These are phyloP conservation scores for Drosophila mercatorum DNA, from an alignment of 2,888 invertebrate genomes.

Conservation along the genomic window DNA sequence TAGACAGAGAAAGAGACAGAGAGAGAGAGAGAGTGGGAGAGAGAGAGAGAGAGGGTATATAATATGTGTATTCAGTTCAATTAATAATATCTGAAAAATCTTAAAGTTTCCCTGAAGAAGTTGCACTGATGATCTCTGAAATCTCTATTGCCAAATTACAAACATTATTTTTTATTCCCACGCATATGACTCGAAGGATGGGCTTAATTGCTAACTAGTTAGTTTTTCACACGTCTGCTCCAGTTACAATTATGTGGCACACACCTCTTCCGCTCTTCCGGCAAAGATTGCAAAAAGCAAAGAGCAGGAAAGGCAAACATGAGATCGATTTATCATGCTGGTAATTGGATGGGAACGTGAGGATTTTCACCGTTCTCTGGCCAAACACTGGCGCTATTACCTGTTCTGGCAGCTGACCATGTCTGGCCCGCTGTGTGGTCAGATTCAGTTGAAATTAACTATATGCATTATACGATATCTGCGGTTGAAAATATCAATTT, in stretches of 20 bases:
- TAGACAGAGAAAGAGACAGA: no score
- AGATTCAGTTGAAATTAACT: constrained; percentile 33
- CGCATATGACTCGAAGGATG: constrained; percentile 16
- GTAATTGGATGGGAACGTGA: constrained; percentile 49
- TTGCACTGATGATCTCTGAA: not conserved
- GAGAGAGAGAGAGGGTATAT: no score
- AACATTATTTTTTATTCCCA: constrained; percentile 22
- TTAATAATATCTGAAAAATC: no score
- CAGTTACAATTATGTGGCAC: constrained; percentile 55
- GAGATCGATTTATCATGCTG: constrained; percentile 64
- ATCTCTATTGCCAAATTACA: not conserved
- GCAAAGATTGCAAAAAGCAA: constrained; percentile 40
- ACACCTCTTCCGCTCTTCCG: constrained; percentile 64
- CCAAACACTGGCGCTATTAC: constrained; percentile 26
- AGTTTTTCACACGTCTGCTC: constrained; percentile 74
- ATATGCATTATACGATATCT: constrained; percentile 21
- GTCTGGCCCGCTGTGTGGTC: constrained; percentile 59
- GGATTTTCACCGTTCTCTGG: constrained; percentile 11
- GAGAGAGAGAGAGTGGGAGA: no score
- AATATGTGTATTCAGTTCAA: no score
- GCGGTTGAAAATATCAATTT: constrained; percentile 71
- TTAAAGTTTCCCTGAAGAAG: no score
- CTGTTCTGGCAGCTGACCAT: constrained; percentile 21
- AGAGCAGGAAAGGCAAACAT: constrained; percentile 14
- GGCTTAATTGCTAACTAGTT: constrained; percentile 49